A percentile compares a stretch with the other conserved stretches of the same genome.
phyloP scores from a whole-genome alignment of 1,140 invertebrate species.

The Onthophagus taurus region DNA sequence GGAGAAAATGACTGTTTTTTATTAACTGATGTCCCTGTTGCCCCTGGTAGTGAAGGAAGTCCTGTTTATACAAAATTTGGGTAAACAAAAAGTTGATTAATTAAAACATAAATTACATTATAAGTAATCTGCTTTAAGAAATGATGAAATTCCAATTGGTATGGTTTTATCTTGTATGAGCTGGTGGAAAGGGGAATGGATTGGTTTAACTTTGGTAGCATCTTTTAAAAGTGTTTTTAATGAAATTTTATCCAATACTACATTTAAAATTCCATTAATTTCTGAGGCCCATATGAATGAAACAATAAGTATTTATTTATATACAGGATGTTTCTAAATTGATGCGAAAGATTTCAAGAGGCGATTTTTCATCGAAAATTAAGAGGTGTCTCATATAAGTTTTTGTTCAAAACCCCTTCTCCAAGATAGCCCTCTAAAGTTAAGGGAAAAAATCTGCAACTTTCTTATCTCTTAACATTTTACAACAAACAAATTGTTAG shows the following conservation, averaged over 20 bases:
- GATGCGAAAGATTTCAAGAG: no score
- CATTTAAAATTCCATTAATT: no score
- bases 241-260: no score
- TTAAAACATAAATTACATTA: neutral
- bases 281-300: no score
- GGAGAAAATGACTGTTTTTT: constrained; percentile 44
- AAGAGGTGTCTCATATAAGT: no score
- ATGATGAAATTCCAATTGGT: constrained; percentile 34
- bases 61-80: constrained; percentile 38
- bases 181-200: constrained; percentile 52
- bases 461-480: no score
- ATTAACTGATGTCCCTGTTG: constrained; percentile 48
- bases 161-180: constrained; percentile 47
- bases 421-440: no score
- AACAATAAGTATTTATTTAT: no score
- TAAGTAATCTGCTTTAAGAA: neutral
- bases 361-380: no score
- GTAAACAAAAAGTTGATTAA: constrained; percentile 14
- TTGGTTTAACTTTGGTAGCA: constrained; percentile 45
- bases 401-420: no score
- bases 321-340: no score
- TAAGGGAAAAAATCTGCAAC: no score
- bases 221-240: constrained; percentile 18
- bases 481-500: neutral
- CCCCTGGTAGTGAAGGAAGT: constrained; percentile 49